Base-by-base conservation (phyloP, 2,888 invertebrate genomes). In the Choristoneura rosaceana region DNA sequence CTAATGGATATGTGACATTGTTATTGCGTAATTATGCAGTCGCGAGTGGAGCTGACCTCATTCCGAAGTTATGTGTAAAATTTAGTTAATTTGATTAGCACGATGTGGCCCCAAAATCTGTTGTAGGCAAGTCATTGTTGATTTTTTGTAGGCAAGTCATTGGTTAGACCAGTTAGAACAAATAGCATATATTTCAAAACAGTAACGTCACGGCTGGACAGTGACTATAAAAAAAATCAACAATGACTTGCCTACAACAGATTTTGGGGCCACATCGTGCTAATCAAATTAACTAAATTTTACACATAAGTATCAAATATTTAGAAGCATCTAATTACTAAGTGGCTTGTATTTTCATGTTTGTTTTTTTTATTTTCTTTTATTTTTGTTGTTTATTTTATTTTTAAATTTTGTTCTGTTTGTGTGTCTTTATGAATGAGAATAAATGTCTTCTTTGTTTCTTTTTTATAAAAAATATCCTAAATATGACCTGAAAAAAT, bases 21-120 rank as follows among this genome's bases (percentile, higher is more conserved):
- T 59, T 47, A 58, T 71, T 68, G 34, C 52, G 17, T 59, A 9
- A 60, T 63, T 68, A 45, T 61, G 58, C n/a, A 59, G 34, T 14
- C 14, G 50, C 17, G 41, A 67, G 55, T 67, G 25, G 58, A 50
- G 50, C 41, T 67, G 71, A 69, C 73, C 68, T 17, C 33, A 73
- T 73, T 73, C 25, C 43, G 33, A 59, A 33, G 43, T 10, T 38
- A 60, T 60, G 38, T 14, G 52, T 33, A 17, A 65, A 58, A 25
- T 25, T 64, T 47, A 41, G 50, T 1, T 50, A 25, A 59, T 50
- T 68, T 68, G 47, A 68, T 60, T 34, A 60, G 10, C 34, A 14
- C 14, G 15, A 5, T 38, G 34, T 34, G 33, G 34, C 34, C 33
- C 59, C n/a, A 59, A 25, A 55, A 55, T 55, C 25, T 25, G 25